phyloP scores from a whole-genome alignment of 2,113 vertebrate genomes.

The Sinocyclocheilus anshuiensis region DNA sequence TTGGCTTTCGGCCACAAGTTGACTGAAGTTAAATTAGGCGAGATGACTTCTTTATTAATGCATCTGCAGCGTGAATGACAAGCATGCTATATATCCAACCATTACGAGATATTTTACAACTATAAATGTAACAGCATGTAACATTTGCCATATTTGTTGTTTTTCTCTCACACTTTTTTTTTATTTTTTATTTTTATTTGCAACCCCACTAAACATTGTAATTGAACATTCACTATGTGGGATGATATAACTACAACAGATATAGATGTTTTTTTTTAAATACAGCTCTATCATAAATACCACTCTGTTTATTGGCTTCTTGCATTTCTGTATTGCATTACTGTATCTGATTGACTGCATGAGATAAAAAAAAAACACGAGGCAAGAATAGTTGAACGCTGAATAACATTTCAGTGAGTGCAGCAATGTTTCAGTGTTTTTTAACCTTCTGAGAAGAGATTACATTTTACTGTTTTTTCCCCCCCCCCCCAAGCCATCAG shows the following conservation, averaged over 20 bases:
- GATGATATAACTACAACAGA: not conserved
- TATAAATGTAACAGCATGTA: not conserved
- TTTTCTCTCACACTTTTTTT: too few species aligned
- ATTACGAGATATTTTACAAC: not conserved
- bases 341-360: too few species aligned
- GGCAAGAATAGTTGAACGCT: slow-evolving; percentile 6
- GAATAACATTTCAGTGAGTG: not conserved
- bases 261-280: not conserved
- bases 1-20: slow-evolving; percentile 59
- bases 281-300: not conserved
- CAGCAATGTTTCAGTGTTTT: not conserved
- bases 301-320: not conserved
- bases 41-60: slow-evolving; percentile 60
- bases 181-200: too few species aligned
- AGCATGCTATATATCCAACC: not conserved
- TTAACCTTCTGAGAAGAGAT: not conserved
- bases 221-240: not conserved
- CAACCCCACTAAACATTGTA: not conserved
- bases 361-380: not conserved
- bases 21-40: slow-evolving; percentile 60
- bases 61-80: slow-evolving; percentile 33
- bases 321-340: too few species aligned
- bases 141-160: not conserved
- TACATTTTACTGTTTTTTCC: not conserved
- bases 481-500: too few species aligned